Conservation (phyloP, 2,113 vertebrate species). For the Paratilapia polleni region DNA sequence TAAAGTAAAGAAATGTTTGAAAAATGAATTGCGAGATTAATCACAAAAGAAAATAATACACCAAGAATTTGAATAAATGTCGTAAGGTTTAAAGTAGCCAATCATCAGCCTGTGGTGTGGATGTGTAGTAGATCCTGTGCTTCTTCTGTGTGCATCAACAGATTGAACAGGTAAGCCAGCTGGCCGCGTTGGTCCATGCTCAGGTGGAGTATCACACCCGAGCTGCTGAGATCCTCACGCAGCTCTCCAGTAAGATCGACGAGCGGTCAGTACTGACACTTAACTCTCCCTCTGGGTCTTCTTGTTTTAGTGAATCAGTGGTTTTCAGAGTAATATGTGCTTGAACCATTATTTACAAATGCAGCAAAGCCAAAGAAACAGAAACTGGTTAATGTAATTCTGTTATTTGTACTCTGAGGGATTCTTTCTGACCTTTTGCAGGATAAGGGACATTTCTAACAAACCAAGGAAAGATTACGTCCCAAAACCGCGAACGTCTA, state of each 20-base stretch:
- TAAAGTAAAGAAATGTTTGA: too few species aligned
- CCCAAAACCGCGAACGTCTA: conserved; percentile 91
- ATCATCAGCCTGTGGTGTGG: not conserved
- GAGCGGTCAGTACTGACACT: conserved; percentile 84
- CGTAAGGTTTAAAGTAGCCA: not conserved
- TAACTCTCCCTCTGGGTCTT: not conserved
- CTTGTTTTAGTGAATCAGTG: not conserved
- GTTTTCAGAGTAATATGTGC: not conserved
- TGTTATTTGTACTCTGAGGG: not conserved
- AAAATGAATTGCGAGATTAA: too few species aligned
- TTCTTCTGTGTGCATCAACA: conserved; percentile 67
- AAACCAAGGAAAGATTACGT: conserved; percentile 91
- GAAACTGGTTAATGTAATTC: not conserved
- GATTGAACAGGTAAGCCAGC: conserved; percentile 99
- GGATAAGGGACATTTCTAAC: conserved; percentile 90
- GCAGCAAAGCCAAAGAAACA: not conserved
- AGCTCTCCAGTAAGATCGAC: conserved; percentile 91
- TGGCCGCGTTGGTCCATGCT: conserved; percentile 93
- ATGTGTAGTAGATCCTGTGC: not conserved
- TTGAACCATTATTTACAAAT: not conserved
- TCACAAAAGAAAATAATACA: too few species aligned
- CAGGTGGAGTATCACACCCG: conserved; percentile 97
- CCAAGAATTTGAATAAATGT: not conserved
- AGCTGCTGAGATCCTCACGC: conserved; percentile 91
- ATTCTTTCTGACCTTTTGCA: conserved; percentile 54